These are phyloP conservation scores for Mechanitis messenoides DNA, from an alignment of 2,888 invertebrate genomes.

Conservation along the genomic window DNA sequence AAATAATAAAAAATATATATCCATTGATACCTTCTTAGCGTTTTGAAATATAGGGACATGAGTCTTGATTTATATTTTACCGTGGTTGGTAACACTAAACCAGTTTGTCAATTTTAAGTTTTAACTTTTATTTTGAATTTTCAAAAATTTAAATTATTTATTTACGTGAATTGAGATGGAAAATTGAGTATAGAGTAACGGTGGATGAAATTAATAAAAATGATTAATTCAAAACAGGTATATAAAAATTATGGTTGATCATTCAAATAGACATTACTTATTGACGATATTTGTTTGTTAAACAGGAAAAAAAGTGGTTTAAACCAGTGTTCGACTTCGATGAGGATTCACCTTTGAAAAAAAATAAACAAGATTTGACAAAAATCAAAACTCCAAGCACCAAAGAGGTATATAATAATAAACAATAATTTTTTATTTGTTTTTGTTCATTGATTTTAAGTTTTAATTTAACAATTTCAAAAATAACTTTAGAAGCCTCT, in stretches of 20 bases:
- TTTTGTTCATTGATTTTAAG: conserved; percentile 13
- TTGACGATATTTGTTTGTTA: conserved; percentile 9
- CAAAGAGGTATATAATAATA: conserved; percentile 24
- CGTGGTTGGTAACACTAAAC: too few species aligned
- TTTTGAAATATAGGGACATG: too few species aligned
- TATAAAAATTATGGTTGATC: neutral
- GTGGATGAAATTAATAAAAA: conserved; percentile 3
- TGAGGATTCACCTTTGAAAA: conserved; percentile 42
- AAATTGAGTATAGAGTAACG: too few species aligned
- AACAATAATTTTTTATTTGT: neutral
- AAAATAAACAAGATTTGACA: conserved; percentile 32
- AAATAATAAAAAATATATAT: too few species aligned
- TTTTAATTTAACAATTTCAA: conserved; percentile 6
- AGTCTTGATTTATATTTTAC: too few species aligned
- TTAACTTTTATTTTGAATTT: too few species aligned
- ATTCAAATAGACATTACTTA: conserved; percentile 5
- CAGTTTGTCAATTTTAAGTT: too few species aligned
- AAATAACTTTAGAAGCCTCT: conserved; percentile 13
- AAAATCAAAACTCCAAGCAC: conserved; percentile 16
- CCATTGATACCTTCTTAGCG: too few species aligned
- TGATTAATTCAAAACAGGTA: conserved; percentile 20
- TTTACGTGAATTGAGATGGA: too few species aligned
- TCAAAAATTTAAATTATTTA: too few species aligned
- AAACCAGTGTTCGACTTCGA: conserved; percentile 61
- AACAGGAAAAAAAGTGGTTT: conserved; percentile 60